These are phyloP conservation scores for Hesperia comma DNA, from an alignment of 2,888 invertebrate genomes.

Conservation along the genomic window DNA sequence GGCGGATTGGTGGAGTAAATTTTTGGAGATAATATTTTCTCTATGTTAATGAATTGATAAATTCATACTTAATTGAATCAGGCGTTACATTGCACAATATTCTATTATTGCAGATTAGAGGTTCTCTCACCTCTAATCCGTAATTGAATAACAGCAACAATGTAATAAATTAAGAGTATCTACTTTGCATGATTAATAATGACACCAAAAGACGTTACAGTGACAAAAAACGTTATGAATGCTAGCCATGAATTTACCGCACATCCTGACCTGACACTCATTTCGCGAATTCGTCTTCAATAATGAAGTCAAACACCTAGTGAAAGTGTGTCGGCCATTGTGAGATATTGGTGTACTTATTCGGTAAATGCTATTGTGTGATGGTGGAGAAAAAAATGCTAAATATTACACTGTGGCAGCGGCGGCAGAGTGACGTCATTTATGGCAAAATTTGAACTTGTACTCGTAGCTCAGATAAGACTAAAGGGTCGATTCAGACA, in stretches of 20 bases:
- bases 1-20: too few species aligned
- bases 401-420: background rate
- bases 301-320: conserved; percentile 14
- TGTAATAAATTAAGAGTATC: too few species aligned
- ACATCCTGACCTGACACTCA: background rate
- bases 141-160: too few species aligned
- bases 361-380: conserved; percentile 7
- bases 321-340: conserved; percentile 22
- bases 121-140: too few species aligned
- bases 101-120: too few species aligned
- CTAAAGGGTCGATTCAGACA: too few species aligned
- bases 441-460: too few species aligned
- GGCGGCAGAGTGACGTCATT: background rate
- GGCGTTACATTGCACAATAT: too few species aligned
- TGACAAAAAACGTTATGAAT: background rate
- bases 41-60: too few species aligned
- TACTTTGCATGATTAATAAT: background rate
- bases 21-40: too few species aligned
- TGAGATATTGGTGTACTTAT: conserved; percentile 7
- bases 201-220: background rate
- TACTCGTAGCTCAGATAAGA: too few species aligned
- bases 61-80: too few species aligned
- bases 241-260: background rate
- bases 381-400: background rate
- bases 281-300: background rate